Conservation (phyloP, 2,888 invertebrate species). For the Andrena trimmerana region DNA sequence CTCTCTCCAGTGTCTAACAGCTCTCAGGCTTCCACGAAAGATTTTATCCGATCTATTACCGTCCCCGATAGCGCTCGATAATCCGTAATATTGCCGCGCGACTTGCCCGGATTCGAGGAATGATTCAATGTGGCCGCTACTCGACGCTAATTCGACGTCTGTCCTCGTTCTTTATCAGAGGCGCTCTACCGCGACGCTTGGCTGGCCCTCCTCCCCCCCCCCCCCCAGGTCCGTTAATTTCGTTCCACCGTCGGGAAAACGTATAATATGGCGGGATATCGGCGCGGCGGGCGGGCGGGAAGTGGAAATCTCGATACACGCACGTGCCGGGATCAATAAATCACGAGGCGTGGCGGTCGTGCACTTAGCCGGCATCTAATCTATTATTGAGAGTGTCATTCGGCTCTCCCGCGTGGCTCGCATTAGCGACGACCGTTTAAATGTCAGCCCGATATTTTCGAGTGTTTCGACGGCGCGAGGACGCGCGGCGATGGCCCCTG, state of each 20-base stretch:
- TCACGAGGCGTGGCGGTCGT: constrained; percentile 74
- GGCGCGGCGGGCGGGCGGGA: constrained; percentile 57
- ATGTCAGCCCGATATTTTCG: constrained; percentile 72
- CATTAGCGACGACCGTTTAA: constrained; percentile 77
- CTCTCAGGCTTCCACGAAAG: neutral
- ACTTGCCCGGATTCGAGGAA: constrained; percentile 3
- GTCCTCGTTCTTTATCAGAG: constrained; percentile 43
- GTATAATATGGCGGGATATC: constrained; percentile 47
- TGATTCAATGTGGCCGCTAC: constrained; percentile 22
- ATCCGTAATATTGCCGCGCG: constrained; percentile 13
- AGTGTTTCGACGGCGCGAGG: constrained; percentile 57
- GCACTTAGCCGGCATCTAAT: constrained; percentile 83
- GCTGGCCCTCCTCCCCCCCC: neutral
- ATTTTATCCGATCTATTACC: constrained; percentile 13
- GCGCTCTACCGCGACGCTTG: constrained; percentile 31
- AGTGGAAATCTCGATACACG: constrained; percentile 78
- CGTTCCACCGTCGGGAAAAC: constrained; percentile 42
- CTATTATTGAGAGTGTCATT: constrained; percentile 83
- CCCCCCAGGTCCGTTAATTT: constrained; percentile 46
- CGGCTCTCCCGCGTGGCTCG: constrained; percentile 67
- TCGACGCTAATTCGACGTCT: constrained; percentile 57
- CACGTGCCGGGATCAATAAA: constrained; percentile 81
- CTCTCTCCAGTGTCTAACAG: neutral
- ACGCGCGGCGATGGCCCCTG: constrained; percentile 59
- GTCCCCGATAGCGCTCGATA: constrained; percentile 5